These are phyloP conservation scores for Drosophila miranda DNA, from an alignment of 1,140 invertebrate species.

Conservation along the genomic window DNA sequence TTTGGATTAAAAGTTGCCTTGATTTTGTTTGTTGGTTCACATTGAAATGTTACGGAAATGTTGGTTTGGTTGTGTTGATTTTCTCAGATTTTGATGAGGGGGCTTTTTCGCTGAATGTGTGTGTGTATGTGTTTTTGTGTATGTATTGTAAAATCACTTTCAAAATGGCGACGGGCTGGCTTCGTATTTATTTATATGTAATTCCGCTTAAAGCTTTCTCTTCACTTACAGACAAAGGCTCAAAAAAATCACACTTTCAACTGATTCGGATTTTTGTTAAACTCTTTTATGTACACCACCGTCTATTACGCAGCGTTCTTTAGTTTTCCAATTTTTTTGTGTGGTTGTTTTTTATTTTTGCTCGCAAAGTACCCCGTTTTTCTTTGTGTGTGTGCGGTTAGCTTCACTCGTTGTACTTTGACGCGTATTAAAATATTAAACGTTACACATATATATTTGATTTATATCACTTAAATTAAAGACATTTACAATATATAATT, in stretches of 20 bases:
- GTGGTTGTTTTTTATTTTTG: conserved; percentile 33
- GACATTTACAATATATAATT: conserved; percentile 79
- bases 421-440: conserved; percentile 78
- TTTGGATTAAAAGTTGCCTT: conserved; percentile 64
- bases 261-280: conserved; percentile 65
- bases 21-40: conserved; percentile 51
- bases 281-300: conserved; percentile 59
- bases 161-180: conserved; percentile 77
- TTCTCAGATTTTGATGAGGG: conserved; percentile 46
- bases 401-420: conserved; percentile 80
- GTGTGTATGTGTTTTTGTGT: conserved; percentile 48
- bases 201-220: conserved; percentile 80
- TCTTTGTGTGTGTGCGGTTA: conserved; percentile 59
- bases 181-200: conserved; percentile 72
- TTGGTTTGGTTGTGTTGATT: conserved; percentile 35
- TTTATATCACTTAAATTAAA: conserved; percentile 78
- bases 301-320: conserved; percentile 64
- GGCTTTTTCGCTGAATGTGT: conserved; percentile 48
- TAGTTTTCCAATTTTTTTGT: conserved; percentile 35
- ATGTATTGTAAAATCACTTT: conserved; percentile 76
- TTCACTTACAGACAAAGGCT: conserved; percentile 76
- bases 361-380: conserved; percentile 67
- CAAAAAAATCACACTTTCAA: conserved; percentile 79
- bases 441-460: conserved; percentile 75
- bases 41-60: conserved; percentile 55